Conservation (phyloP, 92 coral and sea anemone genomes). For the Plumapathes pennacea region DNA sequence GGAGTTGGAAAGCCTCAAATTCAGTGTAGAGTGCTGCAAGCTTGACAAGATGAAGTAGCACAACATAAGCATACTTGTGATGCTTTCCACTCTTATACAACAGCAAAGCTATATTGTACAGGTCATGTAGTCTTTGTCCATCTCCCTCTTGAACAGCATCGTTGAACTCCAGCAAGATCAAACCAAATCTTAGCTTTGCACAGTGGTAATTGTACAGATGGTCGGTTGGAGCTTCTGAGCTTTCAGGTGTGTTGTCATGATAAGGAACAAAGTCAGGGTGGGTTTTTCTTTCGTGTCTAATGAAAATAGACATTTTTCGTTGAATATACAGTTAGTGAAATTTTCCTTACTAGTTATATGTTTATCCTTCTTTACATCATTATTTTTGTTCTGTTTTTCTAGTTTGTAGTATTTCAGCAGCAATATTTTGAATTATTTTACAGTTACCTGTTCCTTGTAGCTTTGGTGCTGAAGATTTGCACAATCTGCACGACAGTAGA, state of each 20-base stretch:
- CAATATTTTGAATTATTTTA: neutral
- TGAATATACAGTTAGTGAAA: no score
- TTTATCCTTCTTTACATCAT: no score
- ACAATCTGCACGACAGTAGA: slow-evolving; percentile 49
- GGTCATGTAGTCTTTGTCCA: slow-evolving; percentile 48
- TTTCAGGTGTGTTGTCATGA: slow-evolving; percentile 3
- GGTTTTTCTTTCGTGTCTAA: neutral
- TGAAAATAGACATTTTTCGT: no score
- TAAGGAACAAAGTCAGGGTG: slow-evolving; percentile 30
- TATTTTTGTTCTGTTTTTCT: no score
- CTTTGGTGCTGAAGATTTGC: slow-evolving; percentile 24
- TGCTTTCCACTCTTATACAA: slow-evolving; percentile 50
- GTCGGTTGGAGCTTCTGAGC: no score
- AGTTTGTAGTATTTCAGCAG: no score
- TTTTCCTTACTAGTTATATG: no score
- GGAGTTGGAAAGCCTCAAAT: slow-evolving; percentile 40
- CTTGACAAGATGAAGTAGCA: slow-evolving; percentile 55
- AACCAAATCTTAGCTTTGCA: slow-evolving; percentile 61
- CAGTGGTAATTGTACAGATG: slow-evolving; percentile 58
- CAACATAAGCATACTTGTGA: slow-evolving; percentile 68
- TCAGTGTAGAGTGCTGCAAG: slow-evolving; percentile 27
- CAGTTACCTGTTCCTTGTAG: slow-evolving; percentile 45
- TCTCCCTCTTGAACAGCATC: slow-evolving; percentile 65
- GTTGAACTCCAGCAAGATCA: slow-evolving; percentile 42
- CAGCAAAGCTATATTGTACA: slow-evolving; percentile 47